Evolutionary conservation across 2,888 invertebrate species (phyloP).

Genomic region (Scaptomyza polygonia): DNA sequence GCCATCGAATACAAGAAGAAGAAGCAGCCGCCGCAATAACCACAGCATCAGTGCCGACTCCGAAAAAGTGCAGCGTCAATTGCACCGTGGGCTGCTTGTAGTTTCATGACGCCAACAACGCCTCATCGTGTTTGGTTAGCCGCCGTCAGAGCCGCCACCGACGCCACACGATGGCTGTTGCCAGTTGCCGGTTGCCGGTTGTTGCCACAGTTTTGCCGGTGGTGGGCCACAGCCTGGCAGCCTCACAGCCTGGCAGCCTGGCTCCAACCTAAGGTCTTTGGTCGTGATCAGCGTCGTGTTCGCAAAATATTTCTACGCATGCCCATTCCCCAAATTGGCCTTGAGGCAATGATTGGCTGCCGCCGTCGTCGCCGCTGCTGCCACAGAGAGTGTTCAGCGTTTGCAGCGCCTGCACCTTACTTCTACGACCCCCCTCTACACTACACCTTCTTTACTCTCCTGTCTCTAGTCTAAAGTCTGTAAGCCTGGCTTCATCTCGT

Average conservation of each 20-base stretch:
- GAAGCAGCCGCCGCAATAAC: background rate
- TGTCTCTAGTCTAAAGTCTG: background rate
- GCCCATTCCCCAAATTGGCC: slow-evolving; percentile 73
- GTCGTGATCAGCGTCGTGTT: slow-evolving; percentile 67
- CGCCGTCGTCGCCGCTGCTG: slow-evolving; percentile 24
- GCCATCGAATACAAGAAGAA: slow-evolving; percentile 44
- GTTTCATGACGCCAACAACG: slow-evolving; percentile 83
- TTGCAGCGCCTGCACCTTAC: slow-evolving; percentile 11
- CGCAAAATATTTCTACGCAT: slow-evolving; percentile 69
- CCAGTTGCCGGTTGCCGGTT: slow-evolving; percentile 15
- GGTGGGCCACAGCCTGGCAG: background rate
- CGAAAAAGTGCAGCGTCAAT: slow-evolving; percentile 55
- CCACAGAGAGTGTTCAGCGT: slow-evolving; percentile 12
- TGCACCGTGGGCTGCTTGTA: slow-evolving; percentile 74
- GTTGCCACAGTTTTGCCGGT: slow-evolving; percentile 11
- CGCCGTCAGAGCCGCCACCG: slow-evolving; percentile 81
- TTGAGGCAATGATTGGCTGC: slow-evolving; percentile 79
- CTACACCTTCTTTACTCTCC: background rate
- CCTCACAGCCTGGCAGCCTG: slow-evolving; percentile 1
- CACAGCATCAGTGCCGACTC: slow-evolving; percentile 2
- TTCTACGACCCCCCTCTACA: background rate
- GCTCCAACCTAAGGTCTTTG: slow-evolving; percentile 11
- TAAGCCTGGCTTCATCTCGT: slow-evolving; percentile 34
- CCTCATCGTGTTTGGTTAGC: slow-evolving; percentile 82
- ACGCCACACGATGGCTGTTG: slow-evolving; percentile 63